These are phyloP conservation scores for Raphicerus campestris DNA, from an alignment of 2,113 vertebrate species.

Conservation along the genomic window DNA sequence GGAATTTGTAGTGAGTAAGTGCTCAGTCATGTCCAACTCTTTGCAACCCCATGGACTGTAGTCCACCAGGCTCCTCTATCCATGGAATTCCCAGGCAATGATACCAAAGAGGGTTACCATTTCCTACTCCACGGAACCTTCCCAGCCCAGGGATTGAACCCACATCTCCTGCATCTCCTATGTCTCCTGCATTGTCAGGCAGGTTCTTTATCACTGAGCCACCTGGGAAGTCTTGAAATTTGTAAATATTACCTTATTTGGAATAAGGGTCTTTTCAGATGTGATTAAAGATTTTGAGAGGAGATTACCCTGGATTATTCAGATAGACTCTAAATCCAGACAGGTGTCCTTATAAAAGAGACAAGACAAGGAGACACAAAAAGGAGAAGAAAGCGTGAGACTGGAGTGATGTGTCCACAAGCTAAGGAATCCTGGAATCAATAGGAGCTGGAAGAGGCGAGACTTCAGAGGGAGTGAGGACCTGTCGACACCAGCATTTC, in stretches of 20 bases:
- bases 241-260: neutral
- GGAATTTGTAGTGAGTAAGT: neutral
- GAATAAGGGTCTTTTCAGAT: neutral
- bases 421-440: neutral
- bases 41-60: neutral
- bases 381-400: neutral
- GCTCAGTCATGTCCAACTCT: neutral
- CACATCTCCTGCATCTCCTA: neutral
- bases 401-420: neutral
- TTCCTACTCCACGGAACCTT: neutral
- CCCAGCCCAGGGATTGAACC: neutral
- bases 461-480: no score
- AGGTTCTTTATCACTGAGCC: neutral
- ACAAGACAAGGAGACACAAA: neutral
- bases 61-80: neutral
- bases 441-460: neutral
- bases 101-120: neutral
- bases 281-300: neutral
- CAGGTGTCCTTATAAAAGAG: neutral
- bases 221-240: neutral
- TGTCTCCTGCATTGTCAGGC: neutral
- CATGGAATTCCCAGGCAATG: neutral
- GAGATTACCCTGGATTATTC: neutral
- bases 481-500: neutral
- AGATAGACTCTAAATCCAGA: neutral